These are phyloP conservation scores for Cyanoderma ruficeps DNA, from an alignment of 2,113 vertebrate genomes.

Conservation along the genomic window DNA sequence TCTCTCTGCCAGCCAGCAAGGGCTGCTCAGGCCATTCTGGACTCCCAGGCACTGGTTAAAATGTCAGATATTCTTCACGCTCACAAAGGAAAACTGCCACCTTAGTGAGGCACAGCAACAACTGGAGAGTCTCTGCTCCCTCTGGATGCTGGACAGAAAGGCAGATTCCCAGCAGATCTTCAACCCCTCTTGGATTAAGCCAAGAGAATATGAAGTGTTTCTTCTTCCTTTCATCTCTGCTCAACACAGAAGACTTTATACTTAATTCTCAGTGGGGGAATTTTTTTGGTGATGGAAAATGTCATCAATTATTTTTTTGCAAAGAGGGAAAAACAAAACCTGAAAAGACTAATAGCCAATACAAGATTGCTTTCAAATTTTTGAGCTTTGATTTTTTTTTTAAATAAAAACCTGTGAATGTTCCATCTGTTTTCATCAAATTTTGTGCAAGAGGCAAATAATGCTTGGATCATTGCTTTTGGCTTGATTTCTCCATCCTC, in stretches of 20 bases:
- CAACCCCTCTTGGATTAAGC: background rate
- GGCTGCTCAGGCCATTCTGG: background rate
- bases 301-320: background rate
- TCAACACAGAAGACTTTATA: background rate
- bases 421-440: constrained; percentile 43
- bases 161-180: background rate
- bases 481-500: background rate
- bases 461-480: constrained; percentile 30
- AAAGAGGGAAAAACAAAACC: background rate
- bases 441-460: constrained; percentile 19
- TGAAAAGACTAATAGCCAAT: background rate
- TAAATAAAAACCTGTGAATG: background rate
- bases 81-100: background rate
- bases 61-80: background rate
- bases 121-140: background rate
- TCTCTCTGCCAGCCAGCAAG: background rate
- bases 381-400: background rate
- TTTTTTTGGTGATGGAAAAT: background rate
- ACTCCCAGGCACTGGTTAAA: background rate
- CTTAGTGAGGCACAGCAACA: background rate
- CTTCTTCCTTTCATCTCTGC: background rate
- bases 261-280: background rate
- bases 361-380: background rate
- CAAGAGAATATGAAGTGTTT: background rate
- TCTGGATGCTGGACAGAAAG: background rate